These are phyloP conservation scores for Synanthedon formicaeformis DNA, from an alignment of 2,888 invertebrate genomes.

Conservation along the genomic window DNA sequence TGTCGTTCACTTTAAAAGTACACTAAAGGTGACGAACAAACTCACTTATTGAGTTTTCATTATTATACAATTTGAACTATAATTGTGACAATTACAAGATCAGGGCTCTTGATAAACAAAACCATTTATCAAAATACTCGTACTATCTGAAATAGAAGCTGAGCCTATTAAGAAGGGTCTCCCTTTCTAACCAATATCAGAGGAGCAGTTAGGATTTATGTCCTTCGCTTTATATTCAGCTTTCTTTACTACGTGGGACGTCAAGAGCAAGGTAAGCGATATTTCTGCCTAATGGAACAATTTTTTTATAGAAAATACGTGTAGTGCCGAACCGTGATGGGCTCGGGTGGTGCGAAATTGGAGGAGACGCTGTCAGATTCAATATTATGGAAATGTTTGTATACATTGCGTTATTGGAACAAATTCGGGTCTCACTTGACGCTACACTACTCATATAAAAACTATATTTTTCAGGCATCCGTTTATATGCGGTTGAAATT, in stretches of 20 bases:
- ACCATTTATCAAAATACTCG: background rate
- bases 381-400: background rate
- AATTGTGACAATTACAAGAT: no score
- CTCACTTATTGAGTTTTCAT: no score
- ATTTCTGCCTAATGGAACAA: slow-evolving; percentile 10
- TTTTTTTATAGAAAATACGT: slow-evolving; percentile 3
- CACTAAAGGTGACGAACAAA: no score
- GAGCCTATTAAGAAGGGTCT: background rate
- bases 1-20: no score
- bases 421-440: no score
- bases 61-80: no score
- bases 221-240: slow-evolving; percentile 11
- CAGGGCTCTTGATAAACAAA: background rate
- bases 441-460: no score
- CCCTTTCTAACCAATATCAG: slow-evolving; percentile 1
- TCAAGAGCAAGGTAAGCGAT: slow-evolving; percentile 10
- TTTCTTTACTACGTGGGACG: slow-evolving; percentile 9
- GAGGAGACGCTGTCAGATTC: background rate
- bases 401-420: no score
- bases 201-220: slow-evolving; percentile 8
- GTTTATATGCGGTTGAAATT: no score
- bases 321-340: background rate
- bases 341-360: background rate
- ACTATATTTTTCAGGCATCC: no score
- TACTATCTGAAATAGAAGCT: background rate